Evolutionary conservation across 2,888 invertebrate genomes (phyloP).

Genomic region (Nymphalis urticae): DNA sequence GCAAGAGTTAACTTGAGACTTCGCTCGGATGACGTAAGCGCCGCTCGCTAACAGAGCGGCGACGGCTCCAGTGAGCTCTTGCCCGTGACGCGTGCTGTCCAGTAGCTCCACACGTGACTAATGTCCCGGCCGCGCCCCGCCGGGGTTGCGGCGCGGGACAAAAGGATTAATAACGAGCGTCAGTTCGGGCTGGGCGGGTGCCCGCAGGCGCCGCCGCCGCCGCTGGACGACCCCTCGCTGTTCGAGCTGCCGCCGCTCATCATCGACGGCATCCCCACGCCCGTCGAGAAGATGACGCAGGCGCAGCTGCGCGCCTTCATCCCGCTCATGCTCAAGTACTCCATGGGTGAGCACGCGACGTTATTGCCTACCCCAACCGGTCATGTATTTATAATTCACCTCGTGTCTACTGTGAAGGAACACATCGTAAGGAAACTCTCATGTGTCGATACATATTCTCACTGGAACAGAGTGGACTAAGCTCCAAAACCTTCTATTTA

Average conservation of each 20-base stretch:
- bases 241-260: conserved; percentile 98
- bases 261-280: conserved; percentile 98
- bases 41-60: too few relatives aligned
- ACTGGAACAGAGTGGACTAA: too few relatives aligned
- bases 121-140: background rate
- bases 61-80: too few relatives aligned
- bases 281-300: conserved; percentile 99
- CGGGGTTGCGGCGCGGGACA: conserved; percentile 3
- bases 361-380: background rate
- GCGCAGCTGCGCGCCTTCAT: conserved; percentile 98
- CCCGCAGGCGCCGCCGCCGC: conserved; percentile 75
- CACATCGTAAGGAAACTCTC: too few relatives aligned
- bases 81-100: too few relatives aligned
- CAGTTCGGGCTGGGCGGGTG: conserved; percentile 83
- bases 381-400: too few relatives aligned
- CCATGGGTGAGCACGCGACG: conserved; percentile 84
- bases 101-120: too few relatives aligned
- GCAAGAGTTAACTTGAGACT: too few relatives aligned
- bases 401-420: too few relatives aligned
- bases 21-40: too few relatives aligned
- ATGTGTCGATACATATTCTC: too few relatives aligned
- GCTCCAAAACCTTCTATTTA: too few relatives aligned
- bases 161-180: conserved; percentile 42
- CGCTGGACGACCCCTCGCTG: conserved; percentile 93
- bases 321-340: conserved; percentile 98